Evolutionary conservation across 2,888 invertebrate species (phyloP).

Genomic region (Eugnorisma glareosa): DNA sequence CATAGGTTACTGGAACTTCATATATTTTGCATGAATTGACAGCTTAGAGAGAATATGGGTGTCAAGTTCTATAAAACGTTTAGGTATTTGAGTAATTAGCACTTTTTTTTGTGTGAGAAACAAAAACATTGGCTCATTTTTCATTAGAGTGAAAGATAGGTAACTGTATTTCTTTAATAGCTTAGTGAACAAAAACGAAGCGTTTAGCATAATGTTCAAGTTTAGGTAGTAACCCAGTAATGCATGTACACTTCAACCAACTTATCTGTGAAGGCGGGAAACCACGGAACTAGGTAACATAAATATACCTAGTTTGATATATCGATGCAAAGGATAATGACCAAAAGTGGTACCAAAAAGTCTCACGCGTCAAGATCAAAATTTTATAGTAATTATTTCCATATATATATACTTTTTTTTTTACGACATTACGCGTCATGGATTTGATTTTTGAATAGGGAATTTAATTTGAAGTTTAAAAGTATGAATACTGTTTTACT

Average conservation of each 20-base stretch:
- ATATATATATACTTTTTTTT: too few species aligned
- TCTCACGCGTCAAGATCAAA: too few species aligned
- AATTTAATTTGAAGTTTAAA: too few species aligned
- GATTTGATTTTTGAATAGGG: too few species aligned
- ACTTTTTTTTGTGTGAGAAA: not conserved
- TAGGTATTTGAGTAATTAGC: not conserved
- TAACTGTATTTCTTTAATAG: not conserved
- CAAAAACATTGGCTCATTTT: not conserved
- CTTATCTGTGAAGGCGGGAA: too few species aligned
- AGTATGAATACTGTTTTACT: too few species aligned
- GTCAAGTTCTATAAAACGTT: constrained; percentile 12
- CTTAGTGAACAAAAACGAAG: not conserved
- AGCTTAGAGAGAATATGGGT: not conserved
- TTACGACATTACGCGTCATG: too few species aligned
- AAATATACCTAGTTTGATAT: too few species aligned
- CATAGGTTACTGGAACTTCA: constrained; percentile 18
- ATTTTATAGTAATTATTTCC: too few species aligned
- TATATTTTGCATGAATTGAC: not conserved
- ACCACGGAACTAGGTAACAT: too few species aligned
- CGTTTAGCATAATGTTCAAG: not conserved
- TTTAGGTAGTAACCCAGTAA: not conserved
- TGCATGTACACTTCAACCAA: not conserved
- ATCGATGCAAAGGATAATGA: too few species aligned
- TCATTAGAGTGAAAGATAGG: not conserved
- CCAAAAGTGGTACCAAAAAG: too few species aligned